These are phyloP conservation scores for Polyergus mexicanus DNA, from an alignment of 1,140 invertebrate species.

Conservation along the genomic window DNA sequence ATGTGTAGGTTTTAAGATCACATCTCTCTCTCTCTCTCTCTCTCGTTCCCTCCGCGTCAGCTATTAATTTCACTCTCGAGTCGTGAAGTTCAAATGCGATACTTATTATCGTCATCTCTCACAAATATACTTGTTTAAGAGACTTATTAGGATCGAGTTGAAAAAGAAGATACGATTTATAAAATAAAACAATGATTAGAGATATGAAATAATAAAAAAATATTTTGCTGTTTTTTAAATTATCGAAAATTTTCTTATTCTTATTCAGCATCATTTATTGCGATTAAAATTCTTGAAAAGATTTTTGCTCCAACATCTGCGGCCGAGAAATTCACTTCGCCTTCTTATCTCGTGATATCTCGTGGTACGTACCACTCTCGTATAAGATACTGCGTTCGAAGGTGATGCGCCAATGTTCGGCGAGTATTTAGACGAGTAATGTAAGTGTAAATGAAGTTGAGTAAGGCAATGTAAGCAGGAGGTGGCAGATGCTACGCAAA, in stretches of 20 bases:
- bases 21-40: too few species aligned
- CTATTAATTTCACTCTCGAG: slow-evolving; percentile 35
- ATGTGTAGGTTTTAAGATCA: slow-evolving; percentile 31
- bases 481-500: slow-evolving; percentile 75
- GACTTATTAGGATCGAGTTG: neutral
- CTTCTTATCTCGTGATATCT: slow-evolving; percentile 33
- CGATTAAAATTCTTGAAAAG: neutral
- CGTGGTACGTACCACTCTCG: slow-evolving; percentile 1
- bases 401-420: slow-evolving; percentile 76
- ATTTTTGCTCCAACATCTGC: neutral
- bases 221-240: neutral
- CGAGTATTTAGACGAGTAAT: slow-evolving; percentile 79
- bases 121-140: neutral
- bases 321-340: neutral
- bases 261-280: neutral
- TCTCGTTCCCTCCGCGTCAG: neutral
- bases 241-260: neutral
- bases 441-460: slow-evolving; percentile 79
- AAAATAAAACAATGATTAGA: neutral
- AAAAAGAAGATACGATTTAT: neutral
- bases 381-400: slow-evolving; percentile 39
- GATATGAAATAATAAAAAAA: neutral
- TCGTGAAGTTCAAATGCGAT: slow-evolving; percentile 10
- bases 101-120: slow-evolving; percentile 10
- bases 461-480: slow-evolving; percentile 75